Evolutionary conservation across 2,888 invertebrate species (phyloP).

Genomic region (Oithona nana): DNA sequence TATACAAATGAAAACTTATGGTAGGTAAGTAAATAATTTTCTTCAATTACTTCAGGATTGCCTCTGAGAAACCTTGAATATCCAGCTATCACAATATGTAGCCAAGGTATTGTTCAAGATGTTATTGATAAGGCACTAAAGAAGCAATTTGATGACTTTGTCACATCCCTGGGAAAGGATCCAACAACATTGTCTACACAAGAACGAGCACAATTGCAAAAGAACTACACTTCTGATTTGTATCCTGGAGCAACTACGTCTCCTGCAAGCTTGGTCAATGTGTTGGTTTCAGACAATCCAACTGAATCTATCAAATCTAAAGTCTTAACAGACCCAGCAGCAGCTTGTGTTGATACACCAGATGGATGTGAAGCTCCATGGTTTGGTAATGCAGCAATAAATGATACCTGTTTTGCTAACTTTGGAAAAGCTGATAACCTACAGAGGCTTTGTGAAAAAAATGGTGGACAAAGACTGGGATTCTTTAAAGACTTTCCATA

Average conservation of each 20-base stretch:
- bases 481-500: too few species aligned
- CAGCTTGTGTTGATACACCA: not conserved
- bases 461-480: too few species aligned
- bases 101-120: not conserved
- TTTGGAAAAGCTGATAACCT: not conserved
- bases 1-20: too few species aligned
- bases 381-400: not conserved
- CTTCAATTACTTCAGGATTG: too few species aligned
- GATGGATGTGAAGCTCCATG: not conserved
- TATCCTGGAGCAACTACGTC: not conserved
- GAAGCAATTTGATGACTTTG: not conserved
- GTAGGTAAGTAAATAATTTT: too few species aligned
- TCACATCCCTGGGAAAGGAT: not conserved
- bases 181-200: not conserved
- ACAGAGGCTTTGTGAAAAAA: not conserved
- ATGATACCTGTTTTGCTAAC: not conserved
- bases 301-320: not conserved
- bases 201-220: not conserved
- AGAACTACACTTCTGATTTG: not conserved
- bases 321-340: not conserved
- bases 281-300: not conserved
- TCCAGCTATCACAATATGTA: not conserved
- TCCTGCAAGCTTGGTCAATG: not conserved
- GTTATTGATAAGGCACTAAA: not conserved
- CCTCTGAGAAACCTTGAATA: not conserved